Percentiles rank a stretch among this genome's conserved stretches.
These are phyloP conservation scores for Hyles euphorbiae DNA, from an alignment of 1,140 invertebrate genomes.

Conservation along the genomic window DNA sequence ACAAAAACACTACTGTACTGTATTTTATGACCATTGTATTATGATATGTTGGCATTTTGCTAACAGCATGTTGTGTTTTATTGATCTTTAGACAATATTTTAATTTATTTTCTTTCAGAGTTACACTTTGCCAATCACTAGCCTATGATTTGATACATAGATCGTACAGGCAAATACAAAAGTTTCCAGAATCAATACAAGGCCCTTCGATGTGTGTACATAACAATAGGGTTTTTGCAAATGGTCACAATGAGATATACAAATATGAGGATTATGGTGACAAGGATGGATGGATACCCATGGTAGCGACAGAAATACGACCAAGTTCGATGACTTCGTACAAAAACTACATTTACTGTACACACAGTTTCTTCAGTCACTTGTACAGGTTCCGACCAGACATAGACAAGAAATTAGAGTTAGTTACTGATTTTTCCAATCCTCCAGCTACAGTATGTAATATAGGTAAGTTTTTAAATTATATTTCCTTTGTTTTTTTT, in stretches of 20 bases:
- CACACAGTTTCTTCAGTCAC: slow-evolving; percentile 52
- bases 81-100: neutral
- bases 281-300: slow-evolving; percentile 34
- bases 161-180: slow-evolving; percentile 44
- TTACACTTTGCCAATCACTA: slow-evolving; percentile 45
- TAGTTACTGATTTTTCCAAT: slow-evolving; percentile 42
- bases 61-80: no score
- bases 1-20: no score
- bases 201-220: slow-evolving; percentile 48
- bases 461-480: slow-evolving; percentile 36
- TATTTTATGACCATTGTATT: no score
- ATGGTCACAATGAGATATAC: slow-evolving; percentile 52
- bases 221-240: slow-evolving; percentile 40
- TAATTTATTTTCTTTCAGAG: slow-evolving; percentile 36
- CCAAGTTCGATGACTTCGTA: slow-evolving; percentile 42
- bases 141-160: slow-evolving; percentile 51
- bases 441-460: slow-evolving; percentile 43
- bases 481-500: no score
- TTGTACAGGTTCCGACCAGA: slow-evolving; percentile 50
- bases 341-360: slow-evolving; percentile 54
- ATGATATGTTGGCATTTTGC: no score
- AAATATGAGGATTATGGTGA: slow-evolving; percentile 36
- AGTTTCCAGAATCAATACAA: slow-evolving; percentile 52
- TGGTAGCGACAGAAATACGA: slow-evolving; percentile 41
- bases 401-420: slow-evolving; percentile 31